Percentiles rank a stretch among this genome's conserved stretches.
Evolutionary conservation across 2,113 vertebrate species (phyloP).

Genomic region (Panurus biarmicus): DNA sequence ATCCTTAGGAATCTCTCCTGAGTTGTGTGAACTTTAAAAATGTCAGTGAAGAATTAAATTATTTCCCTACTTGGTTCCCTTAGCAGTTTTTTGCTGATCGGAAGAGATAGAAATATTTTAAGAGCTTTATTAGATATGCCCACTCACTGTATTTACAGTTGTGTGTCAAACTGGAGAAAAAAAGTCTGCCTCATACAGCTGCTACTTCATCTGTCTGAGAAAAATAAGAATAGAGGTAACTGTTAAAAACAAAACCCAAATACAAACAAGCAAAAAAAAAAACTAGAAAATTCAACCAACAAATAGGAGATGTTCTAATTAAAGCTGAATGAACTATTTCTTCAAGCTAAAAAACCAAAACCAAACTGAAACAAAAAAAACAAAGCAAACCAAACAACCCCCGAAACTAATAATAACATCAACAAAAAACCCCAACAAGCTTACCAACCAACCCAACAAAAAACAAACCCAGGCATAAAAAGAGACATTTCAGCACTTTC

Average conservation of each 20-base stretch:
- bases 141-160: background rate
- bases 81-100: background rate
- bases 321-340: background rate
- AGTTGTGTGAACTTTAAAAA: slow-evolving; percentile 24
- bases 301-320: background rate
- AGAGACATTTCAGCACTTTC: background rate
- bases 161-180: background rate
- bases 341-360: background rate
- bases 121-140: background rate
- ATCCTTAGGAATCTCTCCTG: background rate
- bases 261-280: background rate
- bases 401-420: background rate
- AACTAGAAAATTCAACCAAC: background rate
- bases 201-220: background rate
- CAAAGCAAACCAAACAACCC: background rate
- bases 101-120: background rate
- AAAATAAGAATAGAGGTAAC: background rate
- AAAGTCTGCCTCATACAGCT: background rate
- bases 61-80: background rate
- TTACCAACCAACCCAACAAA: background rate
- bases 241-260: background rate
- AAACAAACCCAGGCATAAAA: background rate
- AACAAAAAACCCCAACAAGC: background rate
- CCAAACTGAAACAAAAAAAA: background rate
- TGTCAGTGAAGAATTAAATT: background rate